Percentiles rank a stretch among this genome's conserved stretches.
Conservation (phyloP, 2,797 vertebrate genomes). For the Gallinago stenura region DNA sequence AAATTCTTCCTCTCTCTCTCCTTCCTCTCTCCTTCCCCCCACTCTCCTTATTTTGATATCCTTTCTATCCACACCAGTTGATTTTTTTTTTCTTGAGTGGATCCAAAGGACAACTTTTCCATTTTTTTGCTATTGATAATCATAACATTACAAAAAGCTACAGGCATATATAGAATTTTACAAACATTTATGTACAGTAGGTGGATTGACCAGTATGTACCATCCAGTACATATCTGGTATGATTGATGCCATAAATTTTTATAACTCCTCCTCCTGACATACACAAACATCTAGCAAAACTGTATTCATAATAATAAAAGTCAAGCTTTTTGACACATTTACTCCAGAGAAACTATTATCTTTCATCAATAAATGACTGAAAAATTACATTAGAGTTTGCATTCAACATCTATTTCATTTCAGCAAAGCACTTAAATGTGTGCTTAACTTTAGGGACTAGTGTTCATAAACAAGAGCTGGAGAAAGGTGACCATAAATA, state of each 20-base stretch:
- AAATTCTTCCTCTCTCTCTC: not conserved
- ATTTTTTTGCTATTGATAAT: not conserved
- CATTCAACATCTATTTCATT: not conserved
- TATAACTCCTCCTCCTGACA: not conserved
- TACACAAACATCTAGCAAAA: not conserved
- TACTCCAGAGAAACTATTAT: not conserved
- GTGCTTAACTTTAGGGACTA: not conserved
- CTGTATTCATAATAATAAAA: not conserved
- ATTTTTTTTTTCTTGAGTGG: not conserved
- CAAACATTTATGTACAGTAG: not conserved
- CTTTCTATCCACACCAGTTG: not conserved
- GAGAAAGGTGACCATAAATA: constrained; percentile 8
- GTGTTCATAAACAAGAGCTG: not conserved
- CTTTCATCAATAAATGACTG: not conserved
- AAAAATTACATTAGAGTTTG: not conserved
- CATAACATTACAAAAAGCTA: not conserved
- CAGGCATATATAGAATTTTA: not conserved
- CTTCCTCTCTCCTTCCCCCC: too few relatives aligned
- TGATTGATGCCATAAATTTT: not conserved
- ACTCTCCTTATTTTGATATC: not conserved
- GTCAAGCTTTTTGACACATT: not conserved
- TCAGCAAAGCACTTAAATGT: not conserved
- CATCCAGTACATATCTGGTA: not conserved
- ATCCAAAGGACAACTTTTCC: not conserved
- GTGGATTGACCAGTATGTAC: not conserved